Base-by-base conservation (phyloP, 2,888 invertebrate species). In the Apamea crenata region DNA sequence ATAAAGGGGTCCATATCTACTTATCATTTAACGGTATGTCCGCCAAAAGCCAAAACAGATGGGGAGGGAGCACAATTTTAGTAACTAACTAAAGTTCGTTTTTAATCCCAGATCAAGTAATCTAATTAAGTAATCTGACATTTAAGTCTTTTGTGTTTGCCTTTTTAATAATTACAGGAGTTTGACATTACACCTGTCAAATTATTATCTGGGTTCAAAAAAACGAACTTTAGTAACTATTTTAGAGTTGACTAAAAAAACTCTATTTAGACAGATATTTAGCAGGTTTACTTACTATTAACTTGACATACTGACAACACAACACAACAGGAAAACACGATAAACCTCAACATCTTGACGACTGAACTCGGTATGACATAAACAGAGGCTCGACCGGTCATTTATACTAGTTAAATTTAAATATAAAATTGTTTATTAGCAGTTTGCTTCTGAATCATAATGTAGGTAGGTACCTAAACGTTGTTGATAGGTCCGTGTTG, bases 341-440 rank as follows among this genome's bases (percentile, higher is more conserved):
- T 2, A 18, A 50, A 68, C 47, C 63, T 84, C 40, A 80, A 67
- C 82, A 82, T 82, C 47, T 84, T 82, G 82, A 36, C 82, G 80
- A 14, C 25, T 65, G 4, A 63, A 80, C 71, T 67, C 47, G 40
- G 18, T 84, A 80, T 82, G 80, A 80, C 63, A 40, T 16, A 2
- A 32, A n/a, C 25, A 18, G 59, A 70, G 44, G 36, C 50, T 36
- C 21, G 44, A 67, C 66, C 65, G 61, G 44, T 67, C 80, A 84
- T 84, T 47, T 81, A 81, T 84, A 81, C 32, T 36, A 18, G 56
- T 56, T 83, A 47, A 18, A 67, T 40, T 32, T 69, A 50, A 69
- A 63, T 79, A 10, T 25, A 10, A n/a, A 32, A 5, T 18, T n/a
- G 25, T 75, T 29, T 21, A 47, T 77, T 77, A 36, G 25, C 77